Evolutionary conservation across 2,113 vertebrate species (phyloP).

Genomic region (Calyptommatus sinebrachiatus): DNA sequence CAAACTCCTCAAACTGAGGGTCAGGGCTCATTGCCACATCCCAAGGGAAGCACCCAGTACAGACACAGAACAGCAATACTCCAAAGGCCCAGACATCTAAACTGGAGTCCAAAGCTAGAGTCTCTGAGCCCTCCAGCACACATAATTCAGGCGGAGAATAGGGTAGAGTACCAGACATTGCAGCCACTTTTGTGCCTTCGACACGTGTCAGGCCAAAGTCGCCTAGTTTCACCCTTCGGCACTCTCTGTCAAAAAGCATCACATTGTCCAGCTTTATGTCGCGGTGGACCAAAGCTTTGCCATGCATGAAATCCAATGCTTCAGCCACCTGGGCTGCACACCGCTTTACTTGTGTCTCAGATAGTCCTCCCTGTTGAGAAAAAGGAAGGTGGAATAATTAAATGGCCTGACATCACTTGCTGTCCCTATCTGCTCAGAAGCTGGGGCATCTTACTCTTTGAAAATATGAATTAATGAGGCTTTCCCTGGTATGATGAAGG

Average conservation of each 20-base stretch:
- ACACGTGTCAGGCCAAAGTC: constrained; percentile 85
- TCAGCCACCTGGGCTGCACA: constrained; percentile 80
- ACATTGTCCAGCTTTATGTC: constrained; percentile 94
- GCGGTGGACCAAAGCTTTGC: constrained; percentile 85
- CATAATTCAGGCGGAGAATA: constrained; percentile 85
- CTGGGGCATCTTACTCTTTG: not conserved
- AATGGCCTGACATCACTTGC: not conserved
- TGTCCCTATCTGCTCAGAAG: not conserved
- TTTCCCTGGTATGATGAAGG: too few species aligned
- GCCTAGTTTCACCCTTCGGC: constrained; percentile 83
- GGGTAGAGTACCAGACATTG: constrained; percentile 80
- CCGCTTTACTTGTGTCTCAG: constrained; percentile 80
- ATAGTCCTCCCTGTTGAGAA: constrained; percentile 62
- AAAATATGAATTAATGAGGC: not conserved
- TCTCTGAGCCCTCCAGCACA: constrained; percentile 41
- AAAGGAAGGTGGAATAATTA: not conserved
- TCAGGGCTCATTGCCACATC: constrained; percentile 76
- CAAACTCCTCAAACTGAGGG: constrained; percentile 74
- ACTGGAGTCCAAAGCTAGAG: constrained; percentile 77
- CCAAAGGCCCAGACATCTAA: constrained; percentile 89
- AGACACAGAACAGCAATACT: constrained; percentile 81
- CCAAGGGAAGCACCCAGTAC: constrained; percentile 88
- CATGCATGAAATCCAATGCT: constrained; percentile 86
- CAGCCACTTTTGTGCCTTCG: constrained; percentile 69
- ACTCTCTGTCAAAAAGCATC: constrained; percentile 82